Base-by-base conservation (phyloP, 2,888 invertebrate genomes). In the Lingula anatina region DNA sequence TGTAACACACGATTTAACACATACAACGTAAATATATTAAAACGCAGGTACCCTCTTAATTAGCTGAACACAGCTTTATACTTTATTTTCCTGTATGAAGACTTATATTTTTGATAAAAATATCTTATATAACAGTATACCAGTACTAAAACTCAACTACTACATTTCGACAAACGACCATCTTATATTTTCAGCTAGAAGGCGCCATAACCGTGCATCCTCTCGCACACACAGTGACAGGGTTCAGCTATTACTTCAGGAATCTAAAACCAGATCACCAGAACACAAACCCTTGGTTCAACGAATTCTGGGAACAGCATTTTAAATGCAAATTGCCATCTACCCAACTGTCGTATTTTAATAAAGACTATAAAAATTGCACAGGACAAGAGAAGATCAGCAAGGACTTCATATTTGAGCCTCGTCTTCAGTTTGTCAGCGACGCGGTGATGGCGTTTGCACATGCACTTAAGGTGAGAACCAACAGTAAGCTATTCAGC, bases 371-470 rank as follows among this genome's bases (percentile, higher is more conserved):
- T 55, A 50, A n/a, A 15, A 47, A 55, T n/a, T 96, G 95, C 74
- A 88, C 89, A 0, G 90, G 88, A 0, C 79, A 82, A 26, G 91
- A 93, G 73, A 80, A 82, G 7, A 83, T 93, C 4, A 84, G 86
- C 0, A 81, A 82, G 40, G 83, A 86, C 50, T 87, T 89, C 68
- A 90, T 89, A 0, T 74, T 71, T 51, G 95, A 96, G 76, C 86
- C 89, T 60, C 95, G 95, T 75, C 81, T 96, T 59, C 95, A 96
- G 79, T 96, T 94, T 77, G 95, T 96, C 27, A 91, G 91, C 28
- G 95, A 96, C 74, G 93, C 95, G 21, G 93, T 94, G 0, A 85
- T 94, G 86, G 90, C 94, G 1, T 94, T 95, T 77, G 94, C 91
- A 1, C 86, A 90, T 67, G 93, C 94, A n/a, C 66, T 81, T 47